Base-by-base conservation (phyloP, 2,113 vertebrate species). In the Nibea coibor region DNA sequence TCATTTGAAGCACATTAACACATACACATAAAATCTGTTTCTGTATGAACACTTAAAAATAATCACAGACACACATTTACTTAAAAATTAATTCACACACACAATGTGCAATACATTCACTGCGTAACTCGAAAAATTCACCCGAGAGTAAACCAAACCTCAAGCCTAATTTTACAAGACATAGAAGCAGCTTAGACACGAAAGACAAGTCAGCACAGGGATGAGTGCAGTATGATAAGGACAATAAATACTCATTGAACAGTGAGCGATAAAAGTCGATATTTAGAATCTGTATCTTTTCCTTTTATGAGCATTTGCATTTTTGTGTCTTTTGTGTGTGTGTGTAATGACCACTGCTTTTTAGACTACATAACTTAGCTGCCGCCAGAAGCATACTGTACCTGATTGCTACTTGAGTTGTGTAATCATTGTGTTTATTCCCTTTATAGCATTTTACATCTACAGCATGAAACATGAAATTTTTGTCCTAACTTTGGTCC, bases 31-130 rank as follows among this genome's bases (percentile, higher is more conserved):
- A 69, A 72, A 66, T 54, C 42, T 62, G 28, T 43, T 70, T 78
- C 43, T 57, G 2, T 64, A 20, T 35, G 16, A 51, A 20, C 42
- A 59, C 10, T 22, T 20, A 58, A 58, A 72, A 10, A 66, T 45
- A n/a, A 19, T 2, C 51, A 39, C 26, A 76, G 9, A 50, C 28
- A 78, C 26, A 26, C 16, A 70, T 35, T 3, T 4, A 69, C 75
- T 61, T 43, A 51, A 1, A 61, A 65, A 68, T 53, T 24, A 7
- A 70, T 26, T 78, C 51, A 76, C 59, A 86, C 45, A 82, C 15
- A 84, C 45, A 72, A 39, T 42, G 47, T 20, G 24, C 61, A 73
- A 54, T 76, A 83, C 75, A 86, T 87, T 86, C 59, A 73, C 24
- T 71, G 72, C 61, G 43, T 42, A 72, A 67, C 11, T 39, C 2